Percentiles rank a stretch among this genome's conserved stretches.
These are phyloP conservation scores for Dryobota labecula DNA, from an alignment of 2,888 invertebrate genomes.

Conservation along the genomic window DNA sequence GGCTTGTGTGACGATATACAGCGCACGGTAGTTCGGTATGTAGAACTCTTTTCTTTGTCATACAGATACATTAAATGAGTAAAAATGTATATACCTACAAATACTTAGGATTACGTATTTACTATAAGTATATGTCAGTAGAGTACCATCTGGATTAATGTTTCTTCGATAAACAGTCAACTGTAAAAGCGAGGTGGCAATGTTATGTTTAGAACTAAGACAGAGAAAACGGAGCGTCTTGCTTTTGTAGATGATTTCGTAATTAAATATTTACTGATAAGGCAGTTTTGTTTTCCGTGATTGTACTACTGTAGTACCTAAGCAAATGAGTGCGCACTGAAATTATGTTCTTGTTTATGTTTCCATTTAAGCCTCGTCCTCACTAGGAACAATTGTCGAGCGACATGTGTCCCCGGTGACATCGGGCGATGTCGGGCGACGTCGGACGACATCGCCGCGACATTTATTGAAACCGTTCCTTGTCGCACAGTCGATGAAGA, in stretches of 20 bases:
- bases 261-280: slow-evolving; percentile 11
- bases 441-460: too few relatives aligned
- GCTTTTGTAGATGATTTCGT: slow-evolving; percentile 20
- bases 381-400: too few relatives aligned
- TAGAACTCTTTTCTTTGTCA: slow-evolving; percentile 34
- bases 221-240: not conserved
- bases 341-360: slow-evolving; percentile 32
- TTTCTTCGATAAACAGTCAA: slow-evolving; percentile 23
- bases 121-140: slow-evolving; percentile 46
- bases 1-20: slow-evolving; percentile 9
- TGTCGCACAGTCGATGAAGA: too few relatives aligned
- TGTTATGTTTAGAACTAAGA: not conserved
- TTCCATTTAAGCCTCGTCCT: too few relatives aligned
- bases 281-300: slow-evolving; percentile 17
- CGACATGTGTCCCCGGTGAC: too few relatives aligned
- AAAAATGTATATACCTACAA: slow-evolving; percentile 39
- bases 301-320: slow-evolving; percentile 5
- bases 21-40: slow-evolving; percentile 41
- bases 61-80: slow-evolving; percentile 22
- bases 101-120: slow-evolving; percentile 50
- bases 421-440: too few relatives aligned
- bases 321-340: slow-evolving; percentile 19
- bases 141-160: slow-evolving; percentile 31
- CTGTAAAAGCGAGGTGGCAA: slow-evolving; percentile 15
- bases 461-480: too few relatives aligned